Evolutionary conservation across 2,113 vertebrate species (phyloP).

Genomic region (Percina caprodes): DNA sequence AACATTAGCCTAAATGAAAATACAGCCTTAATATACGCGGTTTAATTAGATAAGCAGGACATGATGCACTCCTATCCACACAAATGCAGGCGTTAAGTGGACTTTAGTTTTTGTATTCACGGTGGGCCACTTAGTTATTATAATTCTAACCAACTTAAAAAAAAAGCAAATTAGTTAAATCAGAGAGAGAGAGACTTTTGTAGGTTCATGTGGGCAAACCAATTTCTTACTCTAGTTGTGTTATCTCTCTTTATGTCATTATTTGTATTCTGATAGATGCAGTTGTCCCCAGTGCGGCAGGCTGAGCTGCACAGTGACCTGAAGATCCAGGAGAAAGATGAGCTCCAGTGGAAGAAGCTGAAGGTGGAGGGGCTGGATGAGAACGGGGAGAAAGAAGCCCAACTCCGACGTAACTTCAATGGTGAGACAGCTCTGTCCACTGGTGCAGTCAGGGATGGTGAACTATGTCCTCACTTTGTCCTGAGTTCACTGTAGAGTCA

Average conservation of each 20-base stretch:
- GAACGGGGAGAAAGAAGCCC: constrained; percentile 92
- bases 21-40: neutral
- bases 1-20: neutral
- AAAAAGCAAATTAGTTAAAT: neutral
- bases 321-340: constrained; percentile 95
- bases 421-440: constrained; percentile 69
- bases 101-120: neutral
- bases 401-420: constrained; percentile 87
- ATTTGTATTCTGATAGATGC: constrained; percentile 80
- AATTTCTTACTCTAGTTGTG: neutral
- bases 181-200: neutral
- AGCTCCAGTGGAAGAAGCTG: constrained; percentile 94
- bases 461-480: neutral
- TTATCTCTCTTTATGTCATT: neutral
- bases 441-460: too few relatives aligned
- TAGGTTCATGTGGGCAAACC: too few relatives aligned
- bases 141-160: neutral
- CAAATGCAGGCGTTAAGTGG: neutral
- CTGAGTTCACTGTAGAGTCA: neutral
- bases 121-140: neutral
- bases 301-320: constrained; percentile 95
- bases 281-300: constrained; percentile 88
- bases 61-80: neutral
- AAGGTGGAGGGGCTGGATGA: constrained; percentile 93
- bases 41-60: too few relatives aligned